phyloP scores from a whole-genome alignment of 1,140 invertebrate genomes.

The Conopomorpha cramerella region DNA sequence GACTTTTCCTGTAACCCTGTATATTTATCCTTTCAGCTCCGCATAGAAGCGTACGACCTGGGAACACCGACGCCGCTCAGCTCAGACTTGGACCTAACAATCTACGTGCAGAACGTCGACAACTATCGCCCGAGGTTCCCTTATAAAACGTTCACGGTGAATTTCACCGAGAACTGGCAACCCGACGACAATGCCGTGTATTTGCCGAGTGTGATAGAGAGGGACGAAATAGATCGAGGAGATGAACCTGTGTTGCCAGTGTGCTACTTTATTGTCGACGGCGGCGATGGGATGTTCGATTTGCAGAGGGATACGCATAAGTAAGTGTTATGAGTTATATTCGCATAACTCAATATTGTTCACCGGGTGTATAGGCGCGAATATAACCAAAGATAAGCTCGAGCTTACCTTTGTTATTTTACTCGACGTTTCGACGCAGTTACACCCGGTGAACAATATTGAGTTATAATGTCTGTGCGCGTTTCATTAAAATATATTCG shows the following conservation, averaged over 20 bases:
- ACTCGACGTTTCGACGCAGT: too few relatives aligned
- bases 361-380: too few relatives aligned
- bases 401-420: too few relatives aligned
- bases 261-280: slow-evolving; percentile 86
- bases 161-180: slow-evolving; percentile 81
- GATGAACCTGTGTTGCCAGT: slow-evolving; percentile 77
- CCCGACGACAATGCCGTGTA: slow-evolving; percentile 70
- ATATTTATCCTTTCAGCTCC: slow-evolving; percentile 73
- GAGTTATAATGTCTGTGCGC: too few relatives aligned
- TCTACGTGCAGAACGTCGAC: slow-evolving; percentile 88
- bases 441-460: too few relatives aligned
- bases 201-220: slow-evolving; percentile 83
- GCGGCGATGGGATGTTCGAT: slow-evolving; percentile 75
- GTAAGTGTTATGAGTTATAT: slow-evolving; percentile 60
- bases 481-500: too few relatives aligned
- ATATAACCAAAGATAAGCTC: too few relatives aligned
- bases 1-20: too few relatives aligned
- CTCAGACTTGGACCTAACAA: slow-evolving; percentile 85
- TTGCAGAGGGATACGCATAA: slow-evolving; percentile 76
- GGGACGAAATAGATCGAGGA: slow-evolving; percentile 80
- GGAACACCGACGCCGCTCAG: slow-evolving; percentile 83
- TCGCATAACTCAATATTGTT: too few relatives aligned
- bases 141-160: slow-evolving; percentile 70
- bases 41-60: slow-evolving; percentile 88
- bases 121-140: slow-evolving; percentile 88